Evolutionary conservation across 2,888 invertebrate genomes (phyloP).

Genomic region (Theretra japonica): DNA sequence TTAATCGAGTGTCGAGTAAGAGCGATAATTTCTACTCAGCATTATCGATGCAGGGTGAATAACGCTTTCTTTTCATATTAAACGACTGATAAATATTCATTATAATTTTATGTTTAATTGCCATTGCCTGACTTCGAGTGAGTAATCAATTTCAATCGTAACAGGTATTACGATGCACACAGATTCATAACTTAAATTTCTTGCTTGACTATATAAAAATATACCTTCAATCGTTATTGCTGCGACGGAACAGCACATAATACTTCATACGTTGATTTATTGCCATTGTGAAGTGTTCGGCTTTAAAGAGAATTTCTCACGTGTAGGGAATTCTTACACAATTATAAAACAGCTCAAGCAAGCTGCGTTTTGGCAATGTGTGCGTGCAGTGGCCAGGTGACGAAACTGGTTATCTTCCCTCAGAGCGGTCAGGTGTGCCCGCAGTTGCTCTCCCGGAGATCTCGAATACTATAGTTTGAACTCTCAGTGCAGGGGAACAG

Average conservation of each 20-base stretch:
- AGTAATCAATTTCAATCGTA: background rate
- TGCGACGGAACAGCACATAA: background rate
- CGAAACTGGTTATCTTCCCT: constrained; percentile 72
- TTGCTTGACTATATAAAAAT: background rate
- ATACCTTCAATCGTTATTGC: background rate
- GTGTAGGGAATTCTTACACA: constrained; percentile 35
- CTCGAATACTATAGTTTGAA: constrained; percentile 43
- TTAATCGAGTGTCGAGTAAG: constrained; percentile 59
- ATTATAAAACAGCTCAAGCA: constrained; percentile 48
- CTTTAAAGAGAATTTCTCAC: constrained; percentile 10
- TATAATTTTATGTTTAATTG: constrained; percentile 28
- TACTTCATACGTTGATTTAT: constrained; percentile 12
- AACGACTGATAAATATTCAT: constrained; percentile 46
- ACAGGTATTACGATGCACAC: background rate
- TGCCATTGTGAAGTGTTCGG: background rate
- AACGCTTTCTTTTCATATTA: constrained; percentile 58
- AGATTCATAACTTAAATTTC: background rate
- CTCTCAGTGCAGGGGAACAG: background rate
- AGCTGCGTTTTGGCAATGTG: constrained; percentile 51
- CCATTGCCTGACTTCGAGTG: constrained; percentile 36
- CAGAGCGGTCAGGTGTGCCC: constrained; percentile 63
- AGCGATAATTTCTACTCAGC: constrained; percentile 55
- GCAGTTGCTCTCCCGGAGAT: constrained; percentile 55
- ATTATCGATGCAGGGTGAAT: constrained; percentile 53
- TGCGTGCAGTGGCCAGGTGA: constrained; percentile 64